Evolutionary conservation across 2,797 vertebrate species (phyloP).

Genomic region (Siniperca scherzeri): DNA sequence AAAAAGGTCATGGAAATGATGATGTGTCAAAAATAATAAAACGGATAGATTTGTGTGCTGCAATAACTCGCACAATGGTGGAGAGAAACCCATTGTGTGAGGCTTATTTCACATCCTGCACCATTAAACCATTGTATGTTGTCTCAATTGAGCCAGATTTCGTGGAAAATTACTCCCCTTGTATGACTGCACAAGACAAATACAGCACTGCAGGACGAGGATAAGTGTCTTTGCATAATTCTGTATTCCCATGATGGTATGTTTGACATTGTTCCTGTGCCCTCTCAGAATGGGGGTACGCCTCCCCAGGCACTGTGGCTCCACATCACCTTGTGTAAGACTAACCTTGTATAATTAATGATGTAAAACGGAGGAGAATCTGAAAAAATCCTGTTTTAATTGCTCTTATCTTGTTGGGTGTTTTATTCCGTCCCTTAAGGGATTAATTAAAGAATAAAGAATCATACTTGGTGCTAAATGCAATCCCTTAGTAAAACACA

Average conservation of each 20-base stretch:
- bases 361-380: slow-evolving; percentile 69
- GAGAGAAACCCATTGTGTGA: slow-evolving; percentile 52
- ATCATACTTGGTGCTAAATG: slow-evolving; percentile 62
- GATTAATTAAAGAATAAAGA: slow-evolving; percentile 73
- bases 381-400: slow-evolving; percentile 75
- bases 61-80: slow-evolving; percentile 59
- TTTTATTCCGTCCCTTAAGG: slow-evolving; percentile 74
- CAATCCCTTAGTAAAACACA: slow-evolving; percentile 76
- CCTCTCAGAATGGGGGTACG: slow-evolving; percentile 63
- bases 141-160: slow-evolving; percentile 56
- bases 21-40: slow-evolving; percentile 75
- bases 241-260: slow-evolving; percentile 65
- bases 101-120: slow-evolving; percentile 47
- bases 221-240: slow-evolving; percentile 72
- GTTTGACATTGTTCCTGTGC: slow-evolving; percentile 81
- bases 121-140: slow-evolving; percentile 43
- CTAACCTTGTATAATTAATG: slow-evolving; percentile 83
- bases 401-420: slow-evolving; percentile 74
- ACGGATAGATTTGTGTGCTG: slow-evolving; percentile 70
- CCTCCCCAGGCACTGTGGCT: slow-evolving; percentile 61
- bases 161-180: slow-evolving; percentile 55
- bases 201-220: slow-evolving; percentile 42
- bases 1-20: slow-evolving; percentile 62
- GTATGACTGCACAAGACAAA: slow-evolving; percentile 33
- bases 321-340: slow-evolving; percentile 67